Evolutionary conservation across 53 echinoderm and acorn worm species (phyloP).

Genomic region (Hippasteria phrygiana): DNA sequence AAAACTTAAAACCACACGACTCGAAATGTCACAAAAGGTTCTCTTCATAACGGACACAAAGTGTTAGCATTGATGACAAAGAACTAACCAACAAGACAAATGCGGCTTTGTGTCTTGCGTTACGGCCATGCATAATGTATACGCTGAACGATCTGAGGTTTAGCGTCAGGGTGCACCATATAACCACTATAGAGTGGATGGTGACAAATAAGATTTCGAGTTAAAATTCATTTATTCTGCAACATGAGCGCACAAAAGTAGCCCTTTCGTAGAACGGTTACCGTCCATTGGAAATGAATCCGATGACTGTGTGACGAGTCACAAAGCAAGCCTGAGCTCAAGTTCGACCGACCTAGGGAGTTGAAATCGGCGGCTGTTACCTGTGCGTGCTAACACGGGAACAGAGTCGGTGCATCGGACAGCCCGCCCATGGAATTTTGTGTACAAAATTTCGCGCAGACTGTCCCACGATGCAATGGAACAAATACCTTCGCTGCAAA

Average conservation of each 20-base stretch:
- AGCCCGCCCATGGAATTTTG: too few species aligned
- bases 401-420: too few species aligned
- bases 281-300: neutral
- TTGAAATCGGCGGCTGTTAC: too few species aligned
- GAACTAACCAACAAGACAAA: slow-evolving; percentile 23
- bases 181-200: neutral
- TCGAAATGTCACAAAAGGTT: neutral
- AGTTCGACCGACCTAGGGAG: too few species aligned
- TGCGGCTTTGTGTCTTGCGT: neutral
- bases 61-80: slow-evolving; percentile 18
- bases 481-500: too few species aligned
- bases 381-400: too few species aligned
- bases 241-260: neutral
- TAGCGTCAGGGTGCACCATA: neutral
- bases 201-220: slow-evolving; percentile 12
- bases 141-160: neutral
- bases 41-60: slow-evolving; percentile 18
- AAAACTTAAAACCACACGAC: neutral
- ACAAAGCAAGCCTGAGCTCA: neutral
- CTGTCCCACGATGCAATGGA: too few species aligned
- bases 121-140: neutral
- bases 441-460: too few species aligned
- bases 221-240: neutral
- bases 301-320: slow-evolving; percentile 10
- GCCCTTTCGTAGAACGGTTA: neutral